Conservation (phyloP, 2,113 vertebrate species). For the Corydoras sp. region DNA sequence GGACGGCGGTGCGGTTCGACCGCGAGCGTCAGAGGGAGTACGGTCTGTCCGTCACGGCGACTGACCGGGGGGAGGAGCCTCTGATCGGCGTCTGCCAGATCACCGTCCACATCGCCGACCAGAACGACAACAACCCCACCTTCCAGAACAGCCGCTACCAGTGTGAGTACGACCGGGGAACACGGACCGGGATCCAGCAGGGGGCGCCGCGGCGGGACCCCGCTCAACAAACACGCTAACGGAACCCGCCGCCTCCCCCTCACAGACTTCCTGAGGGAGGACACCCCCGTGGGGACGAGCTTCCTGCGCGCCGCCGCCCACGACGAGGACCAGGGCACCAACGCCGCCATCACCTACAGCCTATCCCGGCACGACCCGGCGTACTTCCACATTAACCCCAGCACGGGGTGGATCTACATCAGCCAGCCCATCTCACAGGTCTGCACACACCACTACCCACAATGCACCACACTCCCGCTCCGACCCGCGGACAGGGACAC, state of each 20-base stretch:
- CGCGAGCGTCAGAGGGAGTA: constrained; percentile 76
- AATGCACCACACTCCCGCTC: no score
- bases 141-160: constrained; percentile 86
- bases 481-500: no score
- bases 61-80: constrained; percentile 76
- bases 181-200: no score
- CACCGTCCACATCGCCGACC: constrained; percentile 69
- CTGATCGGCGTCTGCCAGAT: constrained; percentile 79
- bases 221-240: no score
- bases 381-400: constrained; percentile 81
- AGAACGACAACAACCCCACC: constrained; percentile 84
- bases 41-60: constrained; percentile 73
- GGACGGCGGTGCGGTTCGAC: constrained; percentile 72
- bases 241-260: not conserved
- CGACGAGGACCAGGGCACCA: constrained; percentile 82
- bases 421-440: constrained; percentile 76
- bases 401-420: constrained; percentile 82
- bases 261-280: constrained; percentile 79
- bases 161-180: constrained; percentile 61
- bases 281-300: constrained; percentile 77
- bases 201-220: no score
- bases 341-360: constrained; percentile 76
- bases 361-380: constrained; percentile 68
- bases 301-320: constrained; percentile 77
- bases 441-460: not conserved